A percentile compares a stretch with the other conserved stretches of the same genome.
Conservation (phyloP, 2,888 invertebrate genomes). For the Erynnis tages region DNA sequence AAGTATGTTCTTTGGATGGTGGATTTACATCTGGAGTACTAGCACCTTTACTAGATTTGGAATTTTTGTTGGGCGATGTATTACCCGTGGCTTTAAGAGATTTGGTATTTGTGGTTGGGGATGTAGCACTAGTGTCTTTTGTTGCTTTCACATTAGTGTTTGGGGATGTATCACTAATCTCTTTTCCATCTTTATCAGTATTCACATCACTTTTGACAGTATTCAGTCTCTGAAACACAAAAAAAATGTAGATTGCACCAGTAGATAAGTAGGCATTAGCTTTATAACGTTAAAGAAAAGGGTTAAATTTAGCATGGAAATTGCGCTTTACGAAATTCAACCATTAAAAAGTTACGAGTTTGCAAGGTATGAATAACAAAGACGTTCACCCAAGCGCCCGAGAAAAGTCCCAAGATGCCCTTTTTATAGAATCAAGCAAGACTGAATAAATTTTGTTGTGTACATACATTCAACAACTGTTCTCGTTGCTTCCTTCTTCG, state of each 20-base stretch:
- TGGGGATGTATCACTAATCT: neutral
- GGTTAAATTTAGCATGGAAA: too few relatives aligned
- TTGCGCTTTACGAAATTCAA: too few relatives aligned
- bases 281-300: too few relatives aligned
- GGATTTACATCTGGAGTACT: slow-evolving; percentile 10
- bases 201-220: neutral
- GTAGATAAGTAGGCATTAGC: neutral
- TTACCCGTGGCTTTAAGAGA: slow-evolving; percentile 5
- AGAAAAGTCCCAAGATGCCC: too few relatives aligned
- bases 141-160: slow-evolving; percentile 29
- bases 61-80: slow-evolving; percentile 25
- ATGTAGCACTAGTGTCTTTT: slow-evolving; percentile 23
- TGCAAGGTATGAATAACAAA: too few relatives aligned
- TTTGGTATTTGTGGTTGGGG: too few relatives aligned
- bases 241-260: neutral
- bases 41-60: slow-evolving; percentile 27
- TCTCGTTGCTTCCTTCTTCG: slow-evolving; percentile 92
- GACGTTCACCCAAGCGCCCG: neutral
- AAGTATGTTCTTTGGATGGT: slow-evolving; percentile 1
- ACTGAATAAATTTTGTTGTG: neutral
- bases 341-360: too few relatives aligned
- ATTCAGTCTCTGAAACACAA: slow-evolving; percentile 11
- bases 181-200: slow-evolving; percentile 2
- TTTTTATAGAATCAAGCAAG: neutral
- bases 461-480: slow-evolving; percentile 88